Evolutionary conservation across 2,113 vertebrate genomes (phyloP), one percentile per base, ranked within the genome.

Genomic region (Ardeotis arabs): DNA sequence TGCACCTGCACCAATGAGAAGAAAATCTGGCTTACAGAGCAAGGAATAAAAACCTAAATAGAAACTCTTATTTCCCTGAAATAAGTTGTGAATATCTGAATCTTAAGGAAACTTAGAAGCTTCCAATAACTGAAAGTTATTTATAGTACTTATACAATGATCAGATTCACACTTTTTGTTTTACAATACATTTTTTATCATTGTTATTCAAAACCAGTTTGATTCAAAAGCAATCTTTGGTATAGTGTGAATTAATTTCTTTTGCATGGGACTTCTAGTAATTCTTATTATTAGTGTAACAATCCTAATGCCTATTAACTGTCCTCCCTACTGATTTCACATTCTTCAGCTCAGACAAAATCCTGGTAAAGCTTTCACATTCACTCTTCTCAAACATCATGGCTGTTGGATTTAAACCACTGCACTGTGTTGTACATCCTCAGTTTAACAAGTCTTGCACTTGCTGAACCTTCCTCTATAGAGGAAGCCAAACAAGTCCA

Each of bases 391-490:
- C 24, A 29, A 44, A 28, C 35, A 14, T 29, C 2, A 0, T 53
- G 50, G 53, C 28, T 76, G 24, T 29, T 73, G 59, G 63, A 58
- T 85, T 78, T 62, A 83, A 85, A 62, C 10, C n/a, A 21, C 63
- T 45, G 28, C 4, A 4, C 12, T 35, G 6, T 1, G 0, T 39
- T 37, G 35, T 60, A 33, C 28, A 25, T 45, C 21, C 11, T 53
- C 41, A 41, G 24, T 63, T 74, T 80, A 47, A 27, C 4, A 41
- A 14, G 10, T 75, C 35, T 81, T 29, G 24, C 15, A 29, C 20
- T 9, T 31, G 6, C 31, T 78, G 69, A 24, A 53, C 33, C 47
- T 68, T 29, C 44, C 5, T 14, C 74, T 27, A 0, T 1, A 29
- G 25, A 50, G 50, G n/a, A 66, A 59, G 23, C 9, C 15, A 70